Base-by-base conservation (phyloP, 2,888 invertebrate species). In the Eupithecia subfuscata region DNA sequence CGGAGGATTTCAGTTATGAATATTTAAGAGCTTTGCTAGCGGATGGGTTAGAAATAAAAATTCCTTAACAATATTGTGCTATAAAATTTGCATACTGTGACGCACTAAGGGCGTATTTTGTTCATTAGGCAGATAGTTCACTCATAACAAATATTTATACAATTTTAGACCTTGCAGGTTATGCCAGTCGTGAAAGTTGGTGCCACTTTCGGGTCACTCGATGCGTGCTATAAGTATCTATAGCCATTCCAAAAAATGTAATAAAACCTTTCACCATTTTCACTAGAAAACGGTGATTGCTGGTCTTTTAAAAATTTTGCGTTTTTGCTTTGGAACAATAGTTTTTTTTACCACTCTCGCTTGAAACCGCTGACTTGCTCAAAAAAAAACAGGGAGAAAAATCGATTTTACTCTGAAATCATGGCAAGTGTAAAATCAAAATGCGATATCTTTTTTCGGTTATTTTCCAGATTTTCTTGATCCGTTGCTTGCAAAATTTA, bases 1-100 rank as follows among this genome's bases (percentile, higher is more conserved):
- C 77, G 74, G 76, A 80, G 74, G 78, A 80, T 80, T 80, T 75
- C 69, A 56, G 60, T 63, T 76, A 82, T 83, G 82, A 81, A 83
- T 82, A 83, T 82, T 82, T 78, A 83, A 79, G 80, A 79, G 73
- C 30, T 48, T 40, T 30, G 77, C 74, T 75, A 75, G 71, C 69
- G 77, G 70, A 81, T 74, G 84, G 84, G 86, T 84, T 84, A 82
- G 74, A 77, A 74, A 80, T 84, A 83, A 88, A 87, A 87, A 85
- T 84, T 84, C 83, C 79, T 75, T 80, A 82, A 87, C 78, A 82
- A 85, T 86, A 86, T 81, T 78, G 81, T 83, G 77, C 83, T 82
- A 80, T 88, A 83, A 88, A 87, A 89, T 89, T 89, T 78, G 79
- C 88, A 88, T 89, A 84, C 74, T 74, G 76, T 87, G 86, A 86